phyloP scores from a whole-genome alignment of 2,797 vertebrate species.

The Botia almorhae region DNA sequence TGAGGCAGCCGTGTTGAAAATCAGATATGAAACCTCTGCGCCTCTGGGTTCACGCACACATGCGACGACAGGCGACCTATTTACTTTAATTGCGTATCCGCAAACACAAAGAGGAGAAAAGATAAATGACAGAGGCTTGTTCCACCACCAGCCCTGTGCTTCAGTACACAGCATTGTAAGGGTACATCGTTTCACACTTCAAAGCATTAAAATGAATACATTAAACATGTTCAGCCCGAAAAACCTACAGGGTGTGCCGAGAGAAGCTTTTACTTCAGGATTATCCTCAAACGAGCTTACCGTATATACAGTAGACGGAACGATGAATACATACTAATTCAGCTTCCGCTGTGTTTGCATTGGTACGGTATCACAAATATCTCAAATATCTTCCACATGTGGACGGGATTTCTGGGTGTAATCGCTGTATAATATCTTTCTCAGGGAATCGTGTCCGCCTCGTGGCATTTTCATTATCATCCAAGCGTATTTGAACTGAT shows the following conservation, averaged over 20 bases:
- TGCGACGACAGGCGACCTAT: slow-evolving; percentile 79
- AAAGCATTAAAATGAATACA: slow-evolving; percentile 79
- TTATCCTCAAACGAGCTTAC: slow-evolving; percentile 36
- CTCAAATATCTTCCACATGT: not conserved
- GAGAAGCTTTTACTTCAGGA: slow-evolving; percentile 65
- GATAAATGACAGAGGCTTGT: slow-evolving; percentile 75
- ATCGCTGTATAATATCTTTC: not conserved
- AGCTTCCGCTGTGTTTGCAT: not conserved
- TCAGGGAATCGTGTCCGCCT: not conserved
- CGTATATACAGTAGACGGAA: slow-evolving; percentile 12
- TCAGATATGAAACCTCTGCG: slow-evolving; percentile 67
- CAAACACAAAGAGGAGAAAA: slow-evolving; percentile 70
- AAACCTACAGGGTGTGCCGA: slow-evolving; percentile 55
- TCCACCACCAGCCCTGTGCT: slow-evolving; percentile 67
- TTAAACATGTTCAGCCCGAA: slow-evolving; percentile 68
- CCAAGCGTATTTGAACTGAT: slow-evolving; percentile 4
- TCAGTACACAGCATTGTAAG: slow-evolving; percentile 73
- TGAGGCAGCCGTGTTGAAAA: slow-evolving; percentile 65
- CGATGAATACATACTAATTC: slow-evolving; percentile 3
- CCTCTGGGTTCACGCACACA: slow-evolving; percentile 66
- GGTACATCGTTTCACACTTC: slow-evolving; percentile 74
- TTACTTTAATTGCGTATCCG: slow-evolving; percentile 83
- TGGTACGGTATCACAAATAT: not conserved
- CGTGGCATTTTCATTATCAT: not conserved
- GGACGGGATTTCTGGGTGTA: not conserved